phyloP scores from a whole-genome alignment of 2,888 invertebrate species.

The Polydrusus pterygomalis region DNA sequence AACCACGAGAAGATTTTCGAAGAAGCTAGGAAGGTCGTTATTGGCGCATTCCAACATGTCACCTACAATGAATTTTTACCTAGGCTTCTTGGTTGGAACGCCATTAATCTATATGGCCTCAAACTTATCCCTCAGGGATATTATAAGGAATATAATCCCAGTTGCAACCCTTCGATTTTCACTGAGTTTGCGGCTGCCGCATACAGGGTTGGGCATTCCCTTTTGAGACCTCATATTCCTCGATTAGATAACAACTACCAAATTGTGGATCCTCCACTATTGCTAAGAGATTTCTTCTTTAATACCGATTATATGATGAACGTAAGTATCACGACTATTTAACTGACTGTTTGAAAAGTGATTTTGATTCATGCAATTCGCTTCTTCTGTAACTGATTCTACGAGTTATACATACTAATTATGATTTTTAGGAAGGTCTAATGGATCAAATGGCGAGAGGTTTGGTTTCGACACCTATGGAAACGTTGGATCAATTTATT shows the following conservation, averaged over 20 bases:
- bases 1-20: slow-evolving; percentile 88
- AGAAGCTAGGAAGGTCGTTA: slow-evolving; percentile 84
- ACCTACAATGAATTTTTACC: slow-evolving; percentile 94
- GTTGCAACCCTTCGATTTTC: slow-evolving; percentile 91
- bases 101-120: slow-evolving; percentile 91
- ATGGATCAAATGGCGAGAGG: slow-evolving; percentile 91
- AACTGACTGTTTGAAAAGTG: too few relatives aligned
- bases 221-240: slow-evolving; percentile 89
- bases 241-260: slow-evolving; percentile 86
- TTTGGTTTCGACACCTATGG: slow-evolving; percentile 92
- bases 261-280: slow-evolving; percentile 88
- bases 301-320: slow-evolving; percentile 88
- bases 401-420: background rate
- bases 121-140: slow-evolving; percentile 85
- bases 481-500: slow-evolving; percentile 93
- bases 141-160: slow-evolving; percentile 87
- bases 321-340: slow-evolving; percentile 68
- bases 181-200: slow-evolving; percentile 95
- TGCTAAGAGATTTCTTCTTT: slow-evolving; percentile 93
- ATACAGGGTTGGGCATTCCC: slow-evolving; percentile 91
- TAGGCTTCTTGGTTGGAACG: slow-evolving; percentile 91
- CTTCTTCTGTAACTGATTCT: too few relatives aligned
- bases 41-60: slow-evolving; percentile 87
- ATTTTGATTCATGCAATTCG: too few relatives aligned
- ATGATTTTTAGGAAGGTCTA: slow-evolving; percentile 79